Conservation (phyloP, 2,888 invertebrate species). For the Diarsia brunnea region DNA sequence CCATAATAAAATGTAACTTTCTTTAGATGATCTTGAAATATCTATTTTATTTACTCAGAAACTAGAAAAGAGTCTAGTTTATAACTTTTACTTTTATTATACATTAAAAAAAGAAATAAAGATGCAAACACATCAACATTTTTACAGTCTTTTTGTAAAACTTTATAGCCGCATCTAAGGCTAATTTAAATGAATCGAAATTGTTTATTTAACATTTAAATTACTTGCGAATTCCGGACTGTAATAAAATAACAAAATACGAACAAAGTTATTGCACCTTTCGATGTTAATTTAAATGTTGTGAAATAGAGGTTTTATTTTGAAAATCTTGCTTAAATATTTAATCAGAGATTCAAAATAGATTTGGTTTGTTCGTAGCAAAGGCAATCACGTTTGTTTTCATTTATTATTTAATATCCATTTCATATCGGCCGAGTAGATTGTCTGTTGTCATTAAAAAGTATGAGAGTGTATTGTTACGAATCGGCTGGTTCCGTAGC, state of each 20-base stretch:
- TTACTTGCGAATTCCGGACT: constrained; percentile 10
- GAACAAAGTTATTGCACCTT: constrained; percentile 1
- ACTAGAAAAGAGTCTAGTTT: constrained; percentile 16
- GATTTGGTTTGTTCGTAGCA: constrained; percentile 64
- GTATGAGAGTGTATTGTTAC: constrained; percentile 54
- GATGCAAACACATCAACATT: not conserved
- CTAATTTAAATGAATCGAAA: constrained; percentile 35
- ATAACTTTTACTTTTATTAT: constrained; percentile 8
- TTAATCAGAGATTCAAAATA: constrained; percentile 62
- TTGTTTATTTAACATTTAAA: constrained; percentile 35
- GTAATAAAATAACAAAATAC: constrained; percentile 33
- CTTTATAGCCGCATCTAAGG: constrained; percentile 31
- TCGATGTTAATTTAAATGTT: constrained; percentile 26
- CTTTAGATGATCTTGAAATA: not conserved
- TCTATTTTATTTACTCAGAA: constrained; percentile 16
- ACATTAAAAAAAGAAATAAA: constrained; percentile 5
- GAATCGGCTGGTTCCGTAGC: constrained; percentile 43
- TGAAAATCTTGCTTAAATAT: constrained; percentile 54
- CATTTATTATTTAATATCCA: constrained; percentile 76
- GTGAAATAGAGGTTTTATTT: constrained; percentile 42
- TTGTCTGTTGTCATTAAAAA: constrained; percentile 70
- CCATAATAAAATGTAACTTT: not conserved
- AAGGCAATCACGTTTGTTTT: constrained; percentile 78
- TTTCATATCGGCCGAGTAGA: constrained; percentile 75
- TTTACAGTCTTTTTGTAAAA: constrained; percentile 39